A percentile compares a stretch with the other conserved stretches of the same genome.
phyloP scores from a whole-genome alignment of 1,140 invertebrate genomes.

The Brachionus angularis region DNA sequence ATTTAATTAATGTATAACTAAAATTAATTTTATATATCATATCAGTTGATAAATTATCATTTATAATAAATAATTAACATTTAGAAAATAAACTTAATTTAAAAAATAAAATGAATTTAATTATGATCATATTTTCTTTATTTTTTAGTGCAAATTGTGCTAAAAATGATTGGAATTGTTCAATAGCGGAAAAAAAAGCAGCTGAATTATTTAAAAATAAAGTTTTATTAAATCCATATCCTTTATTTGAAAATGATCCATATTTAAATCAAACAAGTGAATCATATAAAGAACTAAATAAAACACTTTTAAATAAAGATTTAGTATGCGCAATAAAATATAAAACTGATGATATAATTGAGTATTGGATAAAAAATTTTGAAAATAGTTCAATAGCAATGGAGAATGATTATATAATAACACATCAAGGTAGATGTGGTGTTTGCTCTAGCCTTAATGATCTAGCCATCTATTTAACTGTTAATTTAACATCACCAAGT shows the following conservation, averaged over 20 bases:
- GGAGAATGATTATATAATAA: not conserved
- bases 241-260: slow-evolving; percentile 4
- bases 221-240: slow-evolving; percentile 7
- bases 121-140: too few relatives aligned
- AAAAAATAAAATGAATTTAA: too few relatives aligned
- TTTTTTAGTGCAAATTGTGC: too few relatives aligned
- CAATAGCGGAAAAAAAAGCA: not conserved
- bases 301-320: slow-evolving; percentile 1
- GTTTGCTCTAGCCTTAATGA: slow-evolving; percentile 19
- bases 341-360: not conserved
- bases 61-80: too few relatives aligned
- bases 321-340: slow-evolving; percentile 20
- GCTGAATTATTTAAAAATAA: not conserved
- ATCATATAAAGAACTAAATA: not conserved
- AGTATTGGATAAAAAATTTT: slow-evolving; percentile 29
- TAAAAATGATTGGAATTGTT: slow-evolving; percentile 36
- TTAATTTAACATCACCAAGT: not conserved
- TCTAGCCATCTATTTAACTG: slow-evolving; percentile 12
- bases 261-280: slow-evolving; percentile 10
- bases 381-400: not conserved
- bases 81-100: too few relatives aligned
- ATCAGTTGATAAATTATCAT: too few relatives aligned
- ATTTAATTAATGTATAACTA: too few relatives aligned
- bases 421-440: slow-evolving; percentile 27
- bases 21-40: too few relatives aligned